phyloP scores from a whole-genome alignment of 2,113 vertebrate species.

The Hemiprocne comata region DNA sequence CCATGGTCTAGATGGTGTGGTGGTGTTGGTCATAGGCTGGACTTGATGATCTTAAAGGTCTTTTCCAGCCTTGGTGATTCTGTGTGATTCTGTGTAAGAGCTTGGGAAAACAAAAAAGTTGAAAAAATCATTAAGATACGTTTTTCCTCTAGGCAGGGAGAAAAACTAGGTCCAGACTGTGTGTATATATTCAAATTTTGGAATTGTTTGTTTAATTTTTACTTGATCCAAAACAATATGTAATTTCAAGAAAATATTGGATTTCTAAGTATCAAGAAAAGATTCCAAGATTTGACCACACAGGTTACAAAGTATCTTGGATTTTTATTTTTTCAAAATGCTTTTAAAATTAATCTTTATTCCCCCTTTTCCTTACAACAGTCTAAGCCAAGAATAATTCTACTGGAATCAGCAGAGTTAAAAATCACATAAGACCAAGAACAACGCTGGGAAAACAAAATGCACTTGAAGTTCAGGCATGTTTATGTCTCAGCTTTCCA shows the following conservation, averaged over 20 bases:
- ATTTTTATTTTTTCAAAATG: not conserved
- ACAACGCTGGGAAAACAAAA: not conserved
- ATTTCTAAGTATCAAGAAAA: not conserved
- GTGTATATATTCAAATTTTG: not conserved
- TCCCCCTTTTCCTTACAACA: not conserved
- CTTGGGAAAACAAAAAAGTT: not conserved
- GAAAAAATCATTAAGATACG: not conserved
- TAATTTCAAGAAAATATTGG: not conserved
- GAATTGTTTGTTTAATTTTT: not conserved
- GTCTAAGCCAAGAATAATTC: not conserved
- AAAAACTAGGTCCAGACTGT: not conserved
- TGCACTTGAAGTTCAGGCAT: not conserved
- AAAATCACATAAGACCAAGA: not conserved
- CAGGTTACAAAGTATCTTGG: not conserved
- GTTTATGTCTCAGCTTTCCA: not conserved
- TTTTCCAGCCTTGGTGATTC: no score
- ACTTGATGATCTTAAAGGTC: no score
- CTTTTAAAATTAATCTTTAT: not conserved
- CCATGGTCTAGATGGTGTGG: no score
- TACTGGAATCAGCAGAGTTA: not conserved
- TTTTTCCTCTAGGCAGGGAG: not conserved
- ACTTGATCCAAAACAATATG: not conserved
- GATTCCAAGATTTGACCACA: not conserved
- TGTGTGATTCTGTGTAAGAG: no score
- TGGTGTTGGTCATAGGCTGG: no score